Base-by-base conservation (phyloP, 2,113 vertebrate species). In the Channa maculata region DNA sequence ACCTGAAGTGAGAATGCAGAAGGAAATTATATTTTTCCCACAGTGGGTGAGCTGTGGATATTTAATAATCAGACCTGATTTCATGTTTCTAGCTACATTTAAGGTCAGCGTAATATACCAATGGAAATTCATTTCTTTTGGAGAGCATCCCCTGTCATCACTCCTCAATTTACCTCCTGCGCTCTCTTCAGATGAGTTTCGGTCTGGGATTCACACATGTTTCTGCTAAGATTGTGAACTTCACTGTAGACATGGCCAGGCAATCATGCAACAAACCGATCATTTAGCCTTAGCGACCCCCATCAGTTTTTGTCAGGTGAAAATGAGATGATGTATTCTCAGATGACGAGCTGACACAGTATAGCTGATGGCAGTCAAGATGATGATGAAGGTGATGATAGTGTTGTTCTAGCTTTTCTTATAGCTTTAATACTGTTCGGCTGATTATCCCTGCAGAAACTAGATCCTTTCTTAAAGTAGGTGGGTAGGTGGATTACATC, bases 301-400 rank as follows among this genome's bases (percentile, higher is more conserved):
- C 71, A 64, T 86, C 71, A 49, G 14, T 14, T 72, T 79, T 53
- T 6, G 41, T 80, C 67, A 65, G 62, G 67, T 85, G 74, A 78
- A 81, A 83, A 86, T 83, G 67, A 87, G 59, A 71, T 58, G 75
- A 69, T 81, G 55, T 49, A 60, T 65, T 73, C 60, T 71, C 38
- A 51, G 78, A 77, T 55, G 76, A 79, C 58, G 57, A 63, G 65
- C 55, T 62, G 94, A 94, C 95, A 89, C 90, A 89, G 43, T 77
- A 79, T 58, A 24, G 12, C 65, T 44, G 71, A 77, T 76, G 57
- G 68, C 73, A 34, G 59, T 65, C 45, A 57, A 41, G 57, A 65
- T 11, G 50, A 59, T 37, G 51, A 34, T 45, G 75, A 77, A 58
- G 65, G 68, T 77, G 63, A 71, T 63, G 62, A 73, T 48, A 37